Evolutionary conservation across 2,113 vertebrate genomes (phyloP).

Genomic region (Zosterops hypoxanthus): DNA sequence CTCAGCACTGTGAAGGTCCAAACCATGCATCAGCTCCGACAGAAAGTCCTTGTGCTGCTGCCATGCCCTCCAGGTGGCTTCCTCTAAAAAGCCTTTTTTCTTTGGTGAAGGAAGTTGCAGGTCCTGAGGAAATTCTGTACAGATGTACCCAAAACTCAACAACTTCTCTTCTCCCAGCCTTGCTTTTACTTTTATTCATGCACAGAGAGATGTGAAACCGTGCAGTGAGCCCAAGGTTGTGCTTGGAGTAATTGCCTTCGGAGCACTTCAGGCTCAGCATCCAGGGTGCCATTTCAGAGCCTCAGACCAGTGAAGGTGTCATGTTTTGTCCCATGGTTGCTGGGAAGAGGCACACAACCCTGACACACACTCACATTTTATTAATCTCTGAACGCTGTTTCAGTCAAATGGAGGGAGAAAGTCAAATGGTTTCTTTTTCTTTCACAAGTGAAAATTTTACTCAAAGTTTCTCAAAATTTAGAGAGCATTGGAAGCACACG

Average conservation of each 20-base stretch:
- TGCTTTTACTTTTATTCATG: background rate
- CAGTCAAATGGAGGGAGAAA: background rate
- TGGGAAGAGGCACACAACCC: background rate
- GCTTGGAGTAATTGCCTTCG: background rate
- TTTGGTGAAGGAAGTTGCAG: background rate
- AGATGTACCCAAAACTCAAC: background rate
- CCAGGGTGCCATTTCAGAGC: background rate
- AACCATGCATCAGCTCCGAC: background rate
- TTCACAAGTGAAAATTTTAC: constrained; percentile 36
- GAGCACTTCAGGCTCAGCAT: background rate
- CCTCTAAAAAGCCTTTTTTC: background rate
- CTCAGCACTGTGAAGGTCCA: background rate
- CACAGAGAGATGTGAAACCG: background rate
- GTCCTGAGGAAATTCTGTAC: background rate
- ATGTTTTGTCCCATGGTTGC: background rate
- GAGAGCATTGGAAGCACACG: background rate
- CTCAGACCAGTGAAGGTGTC: background rate
- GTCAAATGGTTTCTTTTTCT: constrained; percentile 29
- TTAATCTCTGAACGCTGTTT: background rate
- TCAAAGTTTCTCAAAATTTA: constrained; percentile 24
- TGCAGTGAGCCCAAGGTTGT: background rate
- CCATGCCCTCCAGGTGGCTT: background rate
- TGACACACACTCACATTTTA: background rate
- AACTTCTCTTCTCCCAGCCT: background rate
- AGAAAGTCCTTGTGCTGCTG: background rate